phyloP scores from a whole-genome alignment of 2,113 vertebrate genomes.

The Rissa tridactyla region DNA sequence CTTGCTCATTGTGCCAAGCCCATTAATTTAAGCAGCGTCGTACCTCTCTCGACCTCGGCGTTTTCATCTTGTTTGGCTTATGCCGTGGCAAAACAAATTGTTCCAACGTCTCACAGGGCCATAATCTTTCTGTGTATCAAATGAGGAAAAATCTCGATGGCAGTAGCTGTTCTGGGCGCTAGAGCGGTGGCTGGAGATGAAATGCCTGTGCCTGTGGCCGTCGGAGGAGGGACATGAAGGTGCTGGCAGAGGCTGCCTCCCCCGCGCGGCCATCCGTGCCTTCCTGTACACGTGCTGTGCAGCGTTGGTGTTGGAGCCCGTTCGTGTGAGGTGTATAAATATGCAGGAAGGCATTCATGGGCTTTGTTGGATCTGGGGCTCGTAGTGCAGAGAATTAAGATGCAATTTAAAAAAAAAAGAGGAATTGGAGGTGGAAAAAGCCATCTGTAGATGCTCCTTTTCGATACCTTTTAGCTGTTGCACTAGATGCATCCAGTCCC shows the following conservation, averaged over 20 bases:
- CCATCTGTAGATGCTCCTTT: neutral
- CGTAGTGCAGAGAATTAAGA: neutral
- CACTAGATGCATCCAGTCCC: neutral
- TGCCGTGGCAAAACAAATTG: neutral
- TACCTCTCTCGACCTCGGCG: neutral
- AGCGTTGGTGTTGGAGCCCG: neutral
- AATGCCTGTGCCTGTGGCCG: neutral
- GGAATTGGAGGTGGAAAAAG: neutral
- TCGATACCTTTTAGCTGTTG: neutral
- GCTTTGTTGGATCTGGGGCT: neutral
- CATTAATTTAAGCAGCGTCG: neutral
- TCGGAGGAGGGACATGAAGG: accelerated
- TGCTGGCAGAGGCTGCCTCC: neutral
- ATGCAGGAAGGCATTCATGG: neutral
- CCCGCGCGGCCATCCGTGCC: accelerated
- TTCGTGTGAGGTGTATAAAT: neutral
- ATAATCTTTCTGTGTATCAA: neutral
- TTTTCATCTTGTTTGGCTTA: neutral
- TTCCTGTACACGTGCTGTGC: accelerated
- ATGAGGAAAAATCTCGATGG: neutral
- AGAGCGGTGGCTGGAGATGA: neutral
- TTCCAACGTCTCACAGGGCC: neutral
- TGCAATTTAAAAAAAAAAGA: neutral
- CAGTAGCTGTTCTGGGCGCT: neutral
- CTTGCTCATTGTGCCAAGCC: neutral